Evolutionary conservation across 2,113 vertebrate species (phyloP), one percentile per base, ranked within the genome.

Genomic region (Leptosomus discolor): DNA sequence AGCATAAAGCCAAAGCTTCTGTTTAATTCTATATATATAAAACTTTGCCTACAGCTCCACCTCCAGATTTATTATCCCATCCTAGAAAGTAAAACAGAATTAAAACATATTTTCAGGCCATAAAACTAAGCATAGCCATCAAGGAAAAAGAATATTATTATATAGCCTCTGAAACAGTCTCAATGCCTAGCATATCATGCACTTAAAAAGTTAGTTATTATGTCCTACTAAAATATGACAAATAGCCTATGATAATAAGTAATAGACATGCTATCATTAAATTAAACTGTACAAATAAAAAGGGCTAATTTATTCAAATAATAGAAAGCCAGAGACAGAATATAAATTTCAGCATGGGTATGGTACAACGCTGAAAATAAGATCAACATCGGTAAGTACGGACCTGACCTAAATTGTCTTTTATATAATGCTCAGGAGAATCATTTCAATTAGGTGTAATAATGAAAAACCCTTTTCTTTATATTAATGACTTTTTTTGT

Each of bases 51-150:
- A 5, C 14, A 53, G 10, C 11, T 75, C 48, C 27, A 70, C 11
- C 61, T 91, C 48, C 19, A 89, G 21, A 8, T 92, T 92, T 64
- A 48, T 5, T 80, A 51, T 91, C 17, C 10, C 7, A 73, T 14
- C 6, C 34, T 90, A 77, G 46, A 81, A 96, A 94, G 56, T 86
- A 85, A 97, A 98, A 91, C 64, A 85, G 80, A 95, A 95, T 81
- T 95, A 74, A 93, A 95, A 73, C 58, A 48, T 8, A 22, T 93
- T 95, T 93, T 88, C 58, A 82, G 56, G 34, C 30, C 73, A 77
- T 94, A 74, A 97, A 97, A 94, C 8, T 58, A 92, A 95, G 57
- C 56, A 90, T 29, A 65, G 12, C 12, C 57, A 83, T 77, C 80
- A 95, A 87, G n/a, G 39, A 92, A 91, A 95, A 65, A 74, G 48